Percentiles rank a stretch among this genome's conserved stretches.
phyloP scores from a whole-genome alignment of 2,888 invertebrate species.

The Sphaeridia pumilis region DNA sequence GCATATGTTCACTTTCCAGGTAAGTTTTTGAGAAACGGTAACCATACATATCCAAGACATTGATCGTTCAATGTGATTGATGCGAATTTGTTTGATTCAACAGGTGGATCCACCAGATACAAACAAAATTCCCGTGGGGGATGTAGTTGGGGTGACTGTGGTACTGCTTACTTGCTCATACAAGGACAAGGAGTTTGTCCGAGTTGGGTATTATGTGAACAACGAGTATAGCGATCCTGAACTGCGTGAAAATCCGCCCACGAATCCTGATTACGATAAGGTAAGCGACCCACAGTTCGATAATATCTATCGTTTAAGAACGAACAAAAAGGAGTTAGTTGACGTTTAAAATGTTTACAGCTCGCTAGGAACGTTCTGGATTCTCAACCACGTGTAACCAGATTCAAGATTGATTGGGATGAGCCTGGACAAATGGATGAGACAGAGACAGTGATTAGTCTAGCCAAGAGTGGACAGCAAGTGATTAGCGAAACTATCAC shows the following conservation, averaged over 20 bases:
- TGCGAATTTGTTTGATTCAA: neutral
- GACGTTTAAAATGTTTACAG: too few species aligned
- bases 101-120: slow-evolving; percentile 93
- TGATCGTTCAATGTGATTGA: too few species aligned
- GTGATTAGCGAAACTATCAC: slow-evolving; percentile 14
- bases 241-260: slow-evolving; percentile 83
- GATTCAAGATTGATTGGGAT: slow-evolving; percentile 97
- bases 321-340: too few species aligned
- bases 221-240: slow-evolving; percentile 93
- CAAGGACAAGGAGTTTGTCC: slow-evolving; percentile 82
- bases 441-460: slow-evolving; percentile 8
- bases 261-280: slow-evolving; percentile 85
- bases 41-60: too few species aligned
- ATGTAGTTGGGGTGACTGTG: slow-evolving; percentile 96
- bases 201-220: slow-evolving; percentile 97
- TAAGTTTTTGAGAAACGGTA: slow-evolving; percentile 39
- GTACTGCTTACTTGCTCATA: slow-evolving; percentile 91
- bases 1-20: slow-evolving; percentile 90
- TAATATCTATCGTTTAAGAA: too few species aligned
- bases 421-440: slow-evolving; percentile 42
- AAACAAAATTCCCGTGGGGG: slow-evolving; percentile 82
- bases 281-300: too few species aligned
- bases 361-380: slow-evolving; percentile 67
- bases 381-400: slow-evolving; percentile 84
- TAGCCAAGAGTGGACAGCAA: slow-evolving; percentile 7